Base-by-base conservation (phyloP, 2,888 invertebrate species). In the Saturnia japonica region DNA sequence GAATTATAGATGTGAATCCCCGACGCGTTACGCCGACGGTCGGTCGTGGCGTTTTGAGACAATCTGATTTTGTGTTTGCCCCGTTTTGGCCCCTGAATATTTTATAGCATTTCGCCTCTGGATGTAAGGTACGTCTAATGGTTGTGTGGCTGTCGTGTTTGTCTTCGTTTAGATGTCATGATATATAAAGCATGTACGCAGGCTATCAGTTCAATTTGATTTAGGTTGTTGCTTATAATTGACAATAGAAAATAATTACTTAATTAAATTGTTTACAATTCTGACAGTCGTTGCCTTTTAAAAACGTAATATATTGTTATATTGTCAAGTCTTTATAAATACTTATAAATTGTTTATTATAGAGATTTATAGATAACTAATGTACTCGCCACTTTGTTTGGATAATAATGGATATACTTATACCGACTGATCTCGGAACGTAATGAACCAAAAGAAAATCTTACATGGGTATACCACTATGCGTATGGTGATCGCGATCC, bases 31-130 rank as follows among this genome's bases (percentile, higher is more conserved):
- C 85, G 81, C 85, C 85, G 89, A 88, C 90, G 88, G 85, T 90
- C 90, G 88, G 85, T 90, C 88, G 91, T 91, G 93, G 92, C 93
- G 93, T 93, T 91, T 91, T 89, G 90, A 92, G 94, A 93, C 93
- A 93, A 94, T 93, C 91, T 93, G 94, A 94, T 93, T 91, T 91
- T 86, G 91, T 88, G 82, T 91, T 88, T 89, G 88, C 90, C 89
- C 88, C 91, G 90, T 90, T 93, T 90, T 90, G 85, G 88, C 79
- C 82, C 79, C 79, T 93, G 93, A 93, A 94, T 94, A 83, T 91
- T 94, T 94, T 91, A 94, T 92, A 83, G 88, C 83, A 85, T 87
- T 85, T 83, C 84, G 87, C 85, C 83, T 84, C 79, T 78, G 83
- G 81, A 85, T 83, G 82, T 80, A 82, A 73, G 85, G 88, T 83